Percentiles rank a stretch among this genome's conserved stretches.
These are phyloP conservation scores for Drosophila nr. fundita DNA, from an alignment of 2,888 invertebrate genomes.

Conservation along the genomic window DNA sequence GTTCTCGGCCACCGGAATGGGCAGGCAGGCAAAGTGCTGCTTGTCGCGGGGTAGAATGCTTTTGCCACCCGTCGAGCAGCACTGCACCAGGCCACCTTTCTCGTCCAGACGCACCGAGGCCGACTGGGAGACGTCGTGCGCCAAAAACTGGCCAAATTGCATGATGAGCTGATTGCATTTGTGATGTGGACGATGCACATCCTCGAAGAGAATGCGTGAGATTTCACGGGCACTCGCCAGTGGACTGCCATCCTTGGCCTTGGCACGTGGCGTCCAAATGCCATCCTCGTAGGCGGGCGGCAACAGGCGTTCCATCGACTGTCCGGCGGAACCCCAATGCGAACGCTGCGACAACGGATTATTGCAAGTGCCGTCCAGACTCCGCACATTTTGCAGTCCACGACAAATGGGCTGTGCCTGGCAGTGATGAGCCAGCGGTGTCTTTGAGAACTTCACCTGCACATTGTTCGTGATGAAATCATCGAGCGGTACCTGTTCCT, in stretches of 20 bases:
- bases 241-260: conserved; percentile 85
- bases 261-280: conserved; percentile 84
- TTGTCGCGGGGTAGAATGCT: conserved; percentile 85
- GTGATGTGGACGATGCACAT: conserved; percentile 87
- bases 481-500: conserved; percentile 83
- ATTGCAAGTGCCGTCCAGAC: conserved; percentile 93
- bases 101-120: conserved; percentile 88
- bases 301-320: conserved; percentile 88
- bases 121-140: conserved; percentile 91
- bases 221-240: conserved; percentile 89
- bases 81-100: conserved; percentile 89
- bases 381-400: conserved; percentile 86
- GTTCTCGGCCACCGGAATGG: conserved; percentile 87
- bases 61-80: conserved; percentile 88
- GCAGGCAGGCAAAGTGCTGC: conserved; percentile 89
- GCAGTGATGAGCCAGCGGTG: conserved; percentile 79
- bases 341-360: conserved; percentile 86
- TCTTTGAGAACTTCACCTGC: conserved; percentile 78
- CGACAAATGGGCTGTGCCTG: conserved; percentile 85
- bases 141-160: conserved; percentile 93
- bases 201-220: conserved; percentile 88
- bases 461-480: conserved; percentile 84
- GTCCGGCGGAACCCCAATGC: conserved; percentile 89
- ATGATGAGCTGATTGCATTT: conserved; percentile 89
- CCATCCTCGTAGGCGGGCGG: conserved; percentile 90